These are phyloP conservation scores for Turritopsis dohrnii DNA, from an alignment of 30 jellyfish, hydroid and myxozoan genomes.

Conservation along the genomic window DNA sequence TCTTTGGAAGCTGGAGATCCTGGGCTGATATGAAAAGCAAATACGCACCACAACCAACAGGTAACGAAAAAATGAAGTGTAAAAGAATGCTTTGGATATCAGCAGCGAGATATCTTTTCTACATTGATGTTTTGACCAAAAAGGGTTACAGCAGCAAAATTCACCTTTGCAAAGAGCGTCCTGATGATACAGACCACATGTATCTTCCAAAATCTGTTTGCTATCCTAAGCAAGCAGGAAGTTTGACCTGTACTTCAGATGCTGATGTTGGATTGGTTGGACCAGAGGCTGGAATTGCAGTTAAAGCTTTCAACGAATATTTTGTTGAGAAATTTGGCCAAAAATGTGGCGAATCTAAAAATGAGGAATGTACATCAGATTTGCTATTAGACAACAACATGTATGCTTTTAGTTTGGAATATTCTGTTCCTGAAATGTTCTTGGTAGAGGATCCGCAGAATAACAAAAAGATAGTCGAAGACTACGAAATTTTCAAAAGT, in stretches of 20 bases:
- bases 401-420: conserved; percentile 34
- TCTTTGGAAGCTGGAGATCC: not conserved
- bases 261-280: conserved; percentile 42
- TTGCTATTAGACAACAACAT: conserved; percentile 31
- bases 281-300: conserved; percentile 27
- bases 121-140: not conserved
- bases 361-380: conserved; percentile 20
- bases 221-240: conserved; percentile 22
- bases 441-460: not conserved
- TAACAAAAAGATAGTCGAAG: not conserved
- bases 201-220: not conserved
- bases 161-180: not conserved
- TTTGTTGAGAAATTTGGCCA: not conserved
- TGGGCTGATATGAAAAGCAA: not conserved
- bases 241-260: conserved; percentile 41
- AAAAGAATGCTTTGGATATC: conserved; percentile 21
- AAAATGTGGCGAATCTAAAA: not conserved
- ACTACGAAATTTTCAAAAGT: not conserved
- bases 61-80: not conserved
- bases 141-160: not conserved
- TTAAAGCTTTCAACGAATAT: conserved; percentile 1
- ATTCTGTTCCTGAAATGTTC: conserved; percentile 29
- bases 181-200: not conserved
- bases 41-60: not conserved
- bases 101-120: conserved; percentile 28